phyloP scores from a whole-genome alignment of 2,888 invertebrate genomes.

The Perizoma flavofasciatum region DNA sequence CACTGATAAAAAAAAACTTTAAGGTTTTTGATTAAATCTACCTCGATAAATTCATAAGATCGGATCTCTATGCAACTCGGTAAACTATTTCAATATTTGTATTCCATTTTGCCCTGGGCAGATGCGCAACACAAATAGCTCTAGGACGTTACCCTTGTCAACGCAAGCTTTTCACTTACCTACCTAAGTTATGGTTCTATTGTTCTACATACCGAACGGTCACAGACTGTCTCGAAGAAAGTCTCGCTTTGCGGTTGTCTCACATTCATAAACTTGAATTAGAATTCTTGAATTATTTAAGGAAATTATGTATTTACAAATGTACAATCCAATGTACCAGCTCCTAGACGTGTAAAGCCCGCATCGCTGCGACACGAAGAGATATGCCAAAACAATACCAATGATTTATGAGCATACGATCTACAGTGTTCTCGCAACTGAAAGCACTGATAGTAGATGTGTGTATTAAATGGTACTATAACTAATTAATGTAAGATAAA shows the following conservation, averaged over 20 bases:
- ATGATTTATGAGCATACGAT: constrained; percentile 61
- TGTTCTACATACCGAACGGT: constrained; percentile 57
- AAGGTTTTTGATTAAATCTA: not conserved
- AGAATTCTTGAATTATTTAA: constrained; percentile 20
- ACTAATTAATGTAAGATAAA: constrained; percentile 13
- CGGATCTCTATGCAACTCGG: constrained; percentile 16
- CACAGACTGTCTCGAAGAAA: constrained; percentile 39
- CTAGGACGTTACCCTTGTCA: constrained; percentile 71
- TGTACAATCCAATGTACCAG: constrained; percentile 20
- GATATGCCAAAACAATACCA: constrained; percentile 61
- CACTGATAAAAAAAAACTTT: not conserved
- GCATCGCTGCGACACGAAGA: constrained; percentile 54
- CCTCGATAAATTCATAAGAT: constrained; percentile 2
- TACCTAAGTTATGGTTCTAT: constrained; percentile 67
- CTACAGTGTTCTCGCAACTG: constrained; percentile 44
- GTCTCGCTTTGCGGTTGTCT: constrained; percentile 21
- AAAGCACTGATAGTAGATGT: constrained; percentile 33
- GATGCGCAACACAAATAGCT: constrained; percentile 61
- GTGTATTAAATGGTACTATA: constrained; percentile 39
- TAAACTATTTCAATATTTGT: constrained; percentile 38
- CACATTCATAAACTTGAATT: constrained; percentile 5
- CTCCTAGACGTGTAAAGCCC: constrained; percentile 39
- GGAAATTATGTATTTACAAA: constrained; percentile 37
- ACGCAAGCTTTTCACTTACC: constrained; percentile 67
- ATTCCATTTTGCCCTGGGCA: constrained; percentile 42